Evolutionary conservation across 2,113 vertebrate species (phyloP), one percentile per base, ranked within the genome.

Genomic region (Andinoacara biseriatus): DNA sequence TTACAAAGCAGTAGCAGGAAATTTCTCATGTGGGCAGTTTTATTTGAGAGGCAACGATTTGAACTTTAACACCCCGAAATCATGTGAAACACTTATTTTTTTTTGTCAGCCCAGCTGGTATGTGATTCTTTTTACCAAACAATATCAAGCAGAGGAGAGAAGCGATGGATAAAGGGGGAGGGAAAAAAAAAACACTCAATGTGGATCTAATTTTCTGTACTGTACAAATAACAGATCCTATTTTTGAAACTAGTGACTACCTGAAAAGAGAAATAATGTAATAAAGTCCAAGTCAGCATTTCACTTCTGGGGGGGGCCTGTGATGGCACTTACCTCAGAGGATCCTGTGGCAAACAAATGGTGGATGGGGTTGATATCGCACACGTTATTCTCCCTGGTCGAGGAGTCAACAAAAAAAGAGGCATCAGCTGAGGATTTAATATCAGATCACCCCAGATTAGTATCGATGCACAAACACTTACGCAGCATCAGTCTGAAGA

Each of bases 351-450:
- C 98, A 83, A 99, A 97, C 80, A 99, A 94, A 76, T 97, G 96
- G 92, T 99, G 98, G 4, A 95, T 93, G 3, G 96, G 93, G 89
- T 99, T 99, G 91, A 99, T 97, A 93, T 98, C 98, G 56, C 98
- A 99, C 46, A 95, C 97, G 3, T 97, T 99, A 90, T 97, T 97
- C 93, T 97, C 97, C 62, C 98, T 99, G 80, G 35, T 49, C 11
- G n/a, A 86, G 3, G 54, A 84, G 72, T 60, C 7, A 46, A 76
- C 29, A 74, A 38, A 60, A 82, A 35, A n/a, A 58, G 7, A 10
- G 22, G 6, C 13, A 40, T 74, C 29, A 65, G 63, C 65, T 62
- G 29, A 80, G 35, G 24, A 9, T 1, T 52, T 58, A 5, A 54
- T 31, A 58, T 4, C 17, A n/a, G 43, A 17, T 24, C 31, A 20